Evolutionary conservation across 30 jellyfish, hydroid and myxozoan genomes (phyloP).

Genomic region (Turritopsis rubra): DNA sequence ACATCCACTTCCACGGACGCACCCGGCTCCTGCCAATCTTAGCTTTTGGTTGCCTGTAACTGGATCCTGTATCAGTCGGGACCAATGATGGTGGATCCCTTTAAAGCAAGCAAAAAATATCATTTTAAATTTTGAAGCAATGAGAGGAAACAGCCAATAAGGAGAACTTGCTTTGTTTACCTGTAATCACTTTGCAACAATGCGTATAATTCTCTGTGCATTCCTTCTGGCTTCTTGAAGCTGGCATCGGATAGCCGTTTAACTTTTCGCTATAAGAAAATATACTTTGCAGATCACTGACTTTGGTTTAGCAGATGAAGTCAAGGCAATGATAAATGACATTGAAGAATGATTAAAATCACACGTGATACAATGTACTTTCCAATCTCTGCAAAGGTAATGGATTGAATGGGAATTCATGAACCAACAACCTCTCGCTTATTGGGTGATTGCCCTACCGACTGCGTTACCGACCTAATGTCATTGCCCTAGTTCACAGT

Average conservation of each 20-base stretch:
- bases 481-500: too few species aligned
- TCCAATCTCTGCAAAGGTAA: too few species aligned
- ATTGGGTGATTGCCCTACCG: too few species aligned
- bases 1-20: slow-evolving; percentile 68
- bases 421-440: too few species aligned
- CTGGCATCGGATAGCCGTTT: slow-evolving; percentile 59
- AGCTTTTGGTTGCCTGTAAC: slow-evolving; percentile 83
- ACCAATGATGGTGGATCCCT: slow-evolving; percentile 84
- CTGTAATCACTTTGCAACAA: slow-evolving; percentile 83
- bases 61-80: slow-evolving; percentile 72
- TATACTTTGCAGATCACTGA: background rate
- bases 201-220: slow-evolving; percentile 94
- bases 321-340: background rate
- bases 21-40: slow-evolving; percentile 86
- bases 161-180: slow-evolving; percentile 31
- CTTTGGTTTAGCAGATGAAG: too few species aligned
- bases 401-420: too few species aligned
- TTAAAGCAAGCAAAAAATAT: background rate
- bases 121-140: background rate
- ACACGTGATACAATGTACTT: too few species aligned
- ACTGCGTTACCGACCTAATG: too few species aligned
- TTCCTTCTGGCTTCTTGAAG: slow-evolving; percentile 86
- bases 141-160: background rate
- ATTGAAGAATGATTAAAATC: too few species aligned
- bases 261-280: slow-evolving; percentile 27